Conservation (phyloP, 2,113 vertebrate genomes). For the Dasyprocta punctata region DNA sequence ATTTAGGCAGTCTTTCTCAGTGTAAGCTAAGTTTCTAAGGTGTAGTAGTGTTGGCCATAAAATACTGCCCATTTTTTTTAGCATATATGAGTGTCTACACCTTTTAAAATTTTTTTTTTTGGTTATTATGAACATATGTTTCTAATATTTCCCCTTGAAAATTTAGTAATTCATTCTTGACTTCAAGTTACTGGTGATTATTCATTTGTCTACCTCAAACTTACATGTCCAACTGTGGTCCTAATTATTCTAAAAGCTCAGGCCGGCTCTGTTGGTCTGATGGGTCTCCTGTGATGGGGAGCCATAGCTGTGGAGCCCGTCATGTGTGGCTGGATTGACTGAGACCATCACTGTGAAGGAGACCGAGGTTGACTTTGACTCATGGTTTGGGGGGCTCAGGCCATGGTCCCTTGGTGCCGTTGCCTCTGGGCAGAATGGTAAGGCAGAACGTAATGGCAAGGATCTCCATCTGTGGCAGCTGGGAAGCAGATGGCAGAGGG, state of each 20-base stretch:
- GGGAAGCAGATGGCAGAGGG: too few species aligned
- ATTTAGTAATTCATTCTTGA: not conserved
- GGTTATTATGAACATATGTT: not conserved
- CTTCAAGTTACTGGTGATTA: not conserved
- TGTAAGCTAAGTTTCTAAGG: not conserved
- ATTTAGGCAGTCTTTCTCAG: not conserved
- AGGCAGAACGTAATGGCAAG: not conserved
- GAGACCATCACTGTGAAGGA: not conserved
- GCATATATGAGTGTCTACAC: not conserved
- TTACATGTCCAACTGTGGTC: not conserved
- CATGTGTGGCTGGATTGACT: not conserved
- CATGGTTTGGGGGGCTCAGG: not conserved
- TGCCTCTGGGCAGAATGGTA: not conserved
- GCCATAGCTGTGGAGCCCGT: not conserved
- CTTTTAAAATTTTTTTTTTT: not conserved
- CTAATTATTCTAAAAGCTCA: not conserved
- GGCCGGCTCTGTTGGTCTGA: not conserved
- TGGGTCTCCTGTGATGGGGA: too few species aligned
- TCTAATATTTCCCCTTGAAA: not conserved
- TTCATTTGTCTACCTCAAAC: not conserved
- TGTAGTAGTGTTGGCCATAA: not conserved
- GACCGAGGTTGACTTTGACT: not conserved
- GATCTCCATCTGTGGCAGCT: too few species aligned
- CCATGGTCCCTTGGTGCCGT: not conserved
- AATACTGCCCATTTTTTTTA: constrained; percentile 1